Conservation (phyloP, 2,113 vertebrate genomes). For the Mastomys natalensis region DNA sequence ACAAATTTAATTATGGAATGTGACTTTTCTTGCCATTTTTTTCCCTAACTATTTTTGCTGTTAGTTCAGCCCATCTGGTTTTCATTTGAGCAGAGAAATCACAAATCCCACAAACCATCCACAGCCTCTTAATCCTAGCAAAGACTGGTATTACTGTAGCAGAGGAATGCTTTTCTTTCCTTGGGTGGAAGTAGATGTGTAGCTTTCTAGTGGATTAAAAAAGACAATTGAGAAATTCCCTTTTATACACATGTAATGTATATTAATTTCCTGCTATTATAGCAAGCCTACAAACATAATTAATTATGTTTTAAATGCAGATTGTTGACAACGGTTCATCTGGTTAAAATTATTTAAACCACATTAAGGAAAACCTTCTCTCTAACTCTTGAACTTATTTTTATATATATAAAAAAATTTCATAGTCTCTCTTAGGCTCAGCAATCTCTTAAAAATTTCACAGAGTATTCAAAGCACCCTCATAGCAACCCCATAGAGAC, state of each 20-base stretch:
- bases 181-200: constrained; percentile 79
- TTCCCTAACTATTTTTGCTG: constrained; percentile 70
- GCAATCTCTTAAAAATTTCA: constrained; percentile 69
- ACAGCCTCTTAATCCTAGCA: constrained; percentile 83
- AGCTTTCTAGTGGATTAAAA: constrained; percentile 79
- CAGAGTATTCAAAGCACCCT: constrained; percentile 74
- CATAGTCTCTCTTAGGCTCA: constrained; percentile 52
- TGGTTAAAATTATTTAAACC: constrained; percentile 78
- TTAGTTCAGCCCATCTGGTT: constrained; percentile 84
- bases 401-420: neutral
- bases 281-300: constrained; percentile 69
- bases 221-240: constrained; percentile 82
- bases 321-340: constrained; percentile 78
- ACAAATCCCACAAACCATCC: constrained; percentile 82
- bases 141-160: constrained; percentile 82
- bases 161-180: constrained; percentile 79
- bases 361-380: constrained; percentile 69
- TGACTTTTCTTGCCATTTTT: constrained; percentile 76
- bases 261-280: constrained; percentile 79
- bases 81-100: constrained; percentile 83
- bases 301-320: constrained; percentile 80
- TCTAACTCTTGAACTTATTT: constrained; percentile 30
- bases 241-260: constrained; percentile 75
- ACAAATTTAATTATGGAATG: constrained; percentile 79
- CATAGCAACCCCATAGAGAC: constrained; percentile 65